Evolutionary conservation across 2,113 vertebrate genomes (phyloP).

Genomic region (Neolamprologus sp.): DNA sequence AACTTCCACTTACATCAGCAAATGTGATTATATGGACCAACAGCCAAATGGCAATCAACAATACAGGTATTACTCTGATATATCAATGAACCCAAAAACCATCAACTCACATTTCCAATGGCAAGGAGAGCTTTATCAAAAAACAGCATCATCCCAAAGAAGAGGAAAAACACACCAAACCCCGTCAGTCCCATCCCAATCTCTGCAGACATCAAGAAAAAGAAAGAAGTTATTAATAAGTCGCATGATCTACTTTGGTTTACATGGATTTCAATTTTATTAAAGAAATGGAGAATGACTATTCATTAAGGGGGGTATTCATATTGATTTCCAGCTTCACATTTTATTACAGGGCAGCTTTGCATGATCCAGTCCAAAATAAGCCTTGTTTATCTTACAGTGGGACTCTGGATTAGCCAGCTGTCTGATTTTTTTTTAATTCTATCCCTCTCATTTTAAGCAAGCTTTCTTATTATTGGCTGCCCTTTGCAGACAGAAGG

Average conservation of each 20-base stretch:
- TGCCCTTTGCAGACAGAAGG: neutral
- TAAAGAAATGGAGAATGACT: neutral
- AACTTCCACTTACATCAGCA: neutral
- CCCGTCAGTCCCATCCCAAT: slow-evolving; percentile 97
- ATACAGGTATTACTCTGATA: neutral
- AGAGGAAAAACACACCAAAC: slow-evolving; percentile 97
- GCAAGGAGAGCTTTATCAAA: slow-evolving; percentile 98
- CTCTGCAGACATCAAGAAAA: slow-evolving; percentile 68
- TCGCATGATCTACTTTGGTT: neutral
- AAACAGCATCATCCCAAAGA: slow-evolving; percentile 99
- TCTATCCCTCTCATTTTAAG: neutral
- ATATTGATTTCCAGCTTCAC: neutral
- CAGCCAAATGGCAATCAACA: neutral
- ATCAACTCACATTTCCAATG: slow-evolving; percentile 91
- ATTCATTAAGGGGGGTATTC: neutral
- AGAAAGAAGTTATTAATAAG: neutral
- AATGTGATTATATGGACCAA: neutral
- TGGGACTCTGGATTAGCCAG: neutral
- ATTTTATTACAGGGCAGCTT: neutral
- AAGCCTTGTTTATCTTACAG: neutral
- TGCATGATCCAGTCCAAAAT: neutral
- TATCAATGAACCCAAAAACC: neutral
- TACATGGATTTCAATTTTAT: neutral
- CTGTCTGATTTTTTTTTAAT: neutral
- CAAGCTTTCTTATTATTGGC: neutral